phyloP scores from a whole-genome alignment of 2,113 vertebrate genomes.

The Channa argus region DNA sequence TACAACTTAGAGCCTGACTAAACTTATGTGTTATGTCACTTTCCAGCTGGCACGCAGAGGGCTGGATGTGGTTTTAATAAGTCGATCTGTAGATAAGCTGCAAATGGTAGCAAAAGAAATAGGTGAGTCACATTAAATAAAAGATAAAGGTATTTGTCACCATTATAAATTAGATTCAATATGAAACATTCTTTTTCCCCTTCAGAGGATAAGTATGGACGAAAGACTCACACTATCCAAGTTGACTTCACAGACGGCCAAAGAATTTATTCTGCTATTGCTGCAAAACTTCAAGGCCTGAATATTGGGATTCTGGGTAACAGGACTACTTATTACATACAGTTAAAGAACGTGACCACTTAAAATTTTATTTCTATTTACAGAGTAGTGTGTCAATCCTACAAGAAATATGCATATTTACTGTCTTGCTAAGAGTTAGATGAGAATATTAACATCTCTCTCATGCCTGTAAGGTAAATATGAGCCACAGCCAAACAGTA shows the following conservation, averaged over 20 bases:
- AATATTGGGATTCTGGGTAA: constrained; percentile 87
- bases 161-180: not conserved
- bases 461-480: not conserved
- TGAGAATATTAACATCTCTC: not conserved
- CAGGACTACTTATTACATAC: not conserved
- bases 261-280: constrained; percentile 78
- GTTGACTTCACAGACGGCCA: constrained; percentile 81
- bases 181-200: constrained; percentile 12
- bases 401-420: not conserved
- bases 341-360: not conserved
- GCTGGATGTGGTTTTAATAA: constrained; percentile 83
- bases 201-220: constrained; percentile 73
- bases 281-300: constrained; percentile 73
- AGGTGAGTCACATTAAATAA: constrained; percentile 65
- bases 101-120: constrained; percentile 78
- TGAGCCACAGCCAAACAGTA: no score
- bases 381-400: no score
- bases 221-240: constrained; percentile 76
- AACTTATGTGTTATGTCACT: constrained; percentile 33
- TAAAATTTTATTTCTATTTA: no score
- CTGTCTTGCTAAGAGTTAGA: not conserved
- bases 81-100: constrained; percentile 79
- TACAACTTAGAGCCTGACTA: not conserved
- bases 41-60: constrained; percentile 85
- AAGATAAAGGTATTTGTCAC: not conserved